These are phyloP conservation scores for Julus scanicus DNA, from an alignment of 2,888 invertebrate species.

Conservation along the genomic window DNA sequence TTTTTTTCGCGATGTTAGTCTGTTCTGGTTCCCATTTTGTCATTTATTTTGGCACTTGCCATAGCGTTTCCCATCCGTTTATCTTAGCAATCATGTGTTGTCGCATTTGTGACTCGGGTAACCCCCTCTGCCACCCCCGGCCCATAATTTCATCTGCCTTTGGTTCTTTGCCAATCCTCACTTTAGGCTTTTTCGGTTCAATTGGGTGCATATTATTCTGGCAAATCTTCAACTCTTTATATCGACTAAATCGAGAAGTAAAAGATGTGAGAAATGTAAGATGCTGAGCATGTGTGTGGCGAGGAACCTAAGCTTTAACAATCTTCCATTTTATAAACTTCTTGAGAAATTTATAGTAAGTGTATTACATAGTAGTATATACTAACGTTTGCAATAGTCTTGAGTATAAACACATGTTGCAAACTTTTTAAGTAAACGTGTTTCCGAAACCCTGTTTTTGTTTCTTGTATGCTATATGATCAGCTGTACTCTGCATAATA, in stretches of 20 bases:
- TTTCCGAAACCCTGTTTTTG: no score
- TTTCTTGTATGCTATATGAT: no score
- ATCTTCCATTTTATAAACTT: no score
- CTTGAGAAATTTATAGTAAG: no score
- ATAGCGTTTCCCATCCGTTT: neutral
- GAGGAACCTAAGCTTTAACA: neutral
- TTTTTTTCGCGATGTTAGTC: neutral
- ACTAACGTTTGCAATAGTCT: no score
- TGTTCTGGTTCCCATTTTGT: neutral
- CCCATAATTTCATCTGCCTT: neutral
- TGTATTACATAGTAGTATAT: no score
- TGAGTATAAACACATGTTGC: no score
- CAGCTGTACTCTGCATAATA: no score
- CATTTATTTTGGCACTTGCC: slow-evolving; percentile 26
- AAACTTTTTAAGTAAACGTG: no score
- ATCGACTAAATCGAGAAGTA: neutral
- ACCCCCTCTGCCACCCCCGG: neutral
- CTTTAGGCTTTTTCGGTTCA: neutral
- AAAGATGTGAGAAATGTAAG: neutral
- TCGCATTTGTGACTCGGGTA: neutral
- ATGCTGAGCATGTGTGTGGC: neutral
- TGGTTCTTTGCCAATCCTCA: slow-evolving; percentile 9
- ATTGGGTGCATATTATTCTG: slow-evolving; percentile 18
- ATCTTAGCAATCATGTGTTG: slow-evolving; percentile 40
- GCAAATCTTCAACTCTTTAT: slow-evolving; percentile 14